A percentile compares a stretch with the other conserved stretches of the same genome.
Conservation (phyloP, 2,797 vertebrate genomes). For the Artibeus lituratus region DNA sequence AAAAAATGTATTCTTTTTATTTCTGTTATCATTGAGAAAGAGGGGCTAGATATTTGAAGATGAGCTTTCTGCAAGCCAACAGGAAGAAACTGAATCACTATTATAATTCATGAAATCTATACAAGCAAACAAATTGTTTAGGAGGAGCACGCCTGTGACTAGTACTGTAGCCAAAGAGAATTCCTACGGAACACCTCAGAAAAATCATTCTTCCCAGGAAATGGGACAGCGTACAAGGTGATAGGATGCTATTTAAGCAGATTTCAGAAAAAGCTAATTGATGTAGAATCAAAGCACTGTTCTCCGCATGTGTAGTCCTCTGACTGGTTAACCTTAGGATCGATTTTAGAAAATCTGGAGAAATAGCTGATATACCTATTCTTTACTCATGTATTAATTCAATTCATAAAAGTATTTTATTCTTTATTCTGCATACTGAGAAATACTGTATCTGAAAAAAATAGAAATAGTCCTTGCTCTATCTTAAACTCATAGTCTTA, state of each 20-base stretch:
- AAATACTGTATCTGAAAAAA: neutral
- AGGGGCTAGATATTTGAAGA: neutral
- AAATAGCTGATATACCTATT: neutral
- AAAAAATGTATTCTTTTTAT: neutral
- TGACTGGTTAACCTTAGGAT: neutral
- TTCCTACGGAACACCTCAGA: neutral
- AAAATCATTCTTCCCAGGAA: neutral
- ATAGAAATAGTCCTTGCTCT: neutral
- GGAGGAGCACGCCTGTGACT: neutral
- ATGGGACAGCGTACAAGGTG: neutral
- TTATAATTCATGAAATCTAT: neutral
- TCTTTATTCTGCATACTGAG: neutral
- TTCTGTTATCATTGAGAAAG: neutral
- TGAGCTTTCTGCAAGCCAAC: neutral
- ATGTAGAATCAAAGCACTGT: neutral
- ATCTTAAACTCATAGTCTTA: neutral
- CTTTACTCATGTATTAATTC: neutral
- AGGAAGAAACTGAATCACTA: neutral
- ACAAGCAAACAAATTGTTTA: neutral
- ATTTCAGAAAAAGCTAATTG: neutral
- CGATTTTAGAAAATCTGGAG: neutral
- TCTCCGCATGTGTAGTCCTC: neutral
- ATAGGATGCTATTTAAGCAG: neutral
- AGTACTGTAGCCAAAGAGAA: neutral
- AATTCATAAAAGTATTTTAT: neutral